Evolutionary conservation across 2,113 vertebrate genomes (phyloP).

Genomic region (Nycticebus coucang): DNA sequence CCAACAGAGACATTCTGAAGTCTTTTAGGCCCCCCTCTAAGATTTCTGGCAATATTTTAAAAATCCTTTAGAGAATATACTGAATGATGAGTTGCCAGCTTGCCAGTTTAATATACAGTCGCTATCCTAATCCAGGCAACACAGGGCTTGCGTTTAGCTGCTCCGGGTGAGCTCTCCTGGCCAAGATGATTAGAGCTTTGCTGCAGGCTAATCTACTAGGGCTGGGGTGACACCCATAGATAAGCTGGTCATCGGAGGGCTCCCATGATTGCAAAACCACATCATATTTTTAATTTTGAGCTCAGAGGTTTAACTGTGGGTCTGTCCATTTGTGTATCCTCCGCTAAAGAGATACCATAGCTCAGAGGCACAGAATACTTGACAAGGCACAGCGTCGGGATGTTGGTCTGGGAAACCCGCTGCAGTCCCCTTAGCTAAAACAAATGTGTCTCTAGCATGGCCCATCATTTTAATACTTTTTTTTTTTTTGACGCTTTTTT

Average conservation of each 20-base stretch:
- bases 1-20: neutral
- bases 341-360: neutral
- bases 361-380: neutral
- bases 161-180: neutral
- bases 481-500: neutral
- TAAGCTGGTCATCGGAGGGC: neutral
- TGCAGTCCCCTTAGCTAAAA: neutral
- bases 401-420: neutral
- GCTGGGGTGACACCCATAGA: constrained; percentile 40
- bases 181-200: constrained; percentile 43
- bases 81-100: neutral
- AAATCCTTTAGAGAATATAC: neutral
- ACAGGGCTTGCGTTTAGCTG: neutral
- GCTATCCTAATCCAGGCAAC: neutral
- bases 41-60: neutral
- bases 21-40: neutral
- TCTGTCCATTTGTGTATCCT: neutral
- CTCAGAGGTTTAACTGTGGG: neutral
- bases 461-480: constrained; percentile 55
- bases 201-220: constrained; percentile 10
- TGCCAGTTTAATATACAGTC: neutral
- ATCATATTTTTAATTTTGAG: neutral
- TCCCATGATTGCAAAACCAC: constrained; percentile 30
- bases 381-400: neutral
- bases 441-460: constrained; percentile 11